Evolutionary conservation across 2,797 vertebrate species (phyloP).

Genomic region (Morelia viridis): DNA sequence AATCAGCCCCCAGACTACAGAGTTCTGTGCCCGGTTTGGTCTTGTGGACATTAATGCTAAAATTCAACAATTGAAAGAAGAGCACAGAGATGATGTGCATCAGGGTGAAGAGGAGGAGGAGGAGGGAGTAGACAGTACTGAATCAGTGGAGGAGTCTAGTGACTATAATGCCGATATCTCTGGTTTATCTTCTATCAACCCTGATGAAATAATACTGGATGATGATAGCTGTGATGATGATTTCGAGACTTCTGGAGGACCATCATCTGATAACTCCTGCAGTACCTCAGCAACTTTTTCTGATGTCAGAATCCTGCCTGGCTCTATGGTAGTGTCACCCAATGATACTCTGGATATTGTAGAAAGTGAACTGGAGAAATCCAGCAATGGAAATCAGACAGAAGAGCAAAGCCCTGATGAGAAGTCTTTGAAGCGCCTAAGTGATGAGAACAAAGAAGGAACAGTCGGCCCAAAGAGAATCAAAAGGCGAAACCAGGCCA

Average conservation of each 20-base stretch:
- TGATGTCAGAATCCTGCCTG: slow-evolving; percentile 72
- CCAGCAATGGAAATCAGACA: slow-evolving; percentile 44
- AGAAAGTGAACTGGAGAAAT: slow-evolving; percentile 61
- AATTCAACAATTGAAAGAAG: slow-evolving; percentile 68
- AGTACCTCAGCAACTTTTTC: slow-evolving; percentile 77
- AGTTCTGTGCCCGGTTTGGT: slow-evolving; percentile 88
- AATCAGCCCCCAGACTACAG: slow-evolving; percentile 92
- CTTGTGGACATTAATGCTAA: slow-evolving; percentile 87
- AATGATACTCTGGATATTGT: slow-evolving; percentile 69
- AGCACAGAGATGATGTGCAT: slow-evolving; percentile 50
- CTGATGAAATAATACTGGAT: slow-evolving; percentile 94
- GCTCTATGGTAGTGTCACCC: slow-evolving; percentile 76
- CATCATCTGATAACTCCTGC: slow-evolving; percentile 69
- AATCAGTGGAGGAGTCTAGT: slow-evolving; percentile 85
- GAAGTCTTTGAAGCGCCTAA: slow-evolving; percentile 80
- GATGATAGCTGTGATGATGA: slow-evolving; percentile 85
- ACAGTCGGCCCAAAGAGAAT: slow-evolving; percentile 78
- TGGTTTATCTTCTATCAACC: slow-evolving; percentile 84
- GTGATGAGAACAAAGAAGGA: slow-evolving; percentile 68
- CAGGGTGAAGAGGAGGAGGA: slow-evolving; percentile 71
- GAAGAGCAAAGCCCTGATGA: slow-evolving; percentile 58
- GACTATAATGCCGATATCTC: slow-evolving; percentile 90
- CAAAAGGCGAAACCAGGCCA: slow-evolving; percentile 93
- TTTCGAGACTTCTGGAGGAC: slow-evolving; percentile 67
- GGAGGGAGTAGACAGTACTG: slow-evolving; percentile 75